Evolutionary conservation across 2,888 invertebrate species (phyloP), one percentile per base, ranked within the genome.

Genomic region (Noctua janthe): DNA sequence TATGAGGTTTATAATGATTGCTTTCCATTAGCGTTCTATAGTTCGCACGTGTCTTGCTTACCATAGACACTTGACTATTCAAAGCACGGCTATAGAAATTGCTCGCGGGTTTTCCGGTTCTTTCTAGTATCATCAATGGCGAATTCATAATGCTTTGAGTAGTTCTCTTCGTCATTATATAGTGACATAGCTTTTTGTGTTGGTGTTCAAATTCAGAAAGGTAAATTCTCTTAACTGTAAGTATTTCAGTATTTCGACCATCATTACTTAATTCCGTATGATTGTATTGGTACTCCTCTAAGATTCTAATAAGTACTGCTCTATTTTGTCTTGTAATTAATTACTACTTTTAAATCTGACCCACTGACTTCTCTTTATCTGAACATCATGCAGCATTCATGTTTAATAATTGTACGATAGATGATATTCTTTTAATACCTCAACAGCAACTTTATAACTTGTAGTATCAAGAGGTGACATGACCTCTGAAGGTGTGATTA

Each of bases 401-500:
- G 73, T 73, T 62, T 29, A 70, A 35, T 59, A 39, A 56, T 67
- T 56, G 54, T n/a, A 49, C 59, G 39, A 64, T 43, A 51, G 39
- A 74, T 79, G 64, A 87, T 69, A 51, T 78, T 64, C 47, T 67
- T 72, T 72, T 72, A 23, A 59, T 47, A 76, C 56, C 23, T 23
- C 29, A 59, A 73, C 17, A 39, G 49, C n/a, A 66, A 76, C 62
- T 67, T 84, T 35, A 82, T 71, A 51, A 29, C 5, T 80, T 80
- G 43, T 83, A 64, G 49, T 72, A 67, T 74, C 43, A 13, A 51
- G 73, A 87, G 67, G 75, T 80, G 43, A 43, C 54, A 49, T 13
- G 78, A 83, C 78, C 78, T 43, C 17, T 43, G 64, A 70, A 77
- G 62, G 78, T 74, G 54, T 73, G 64, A 71, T 83, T 70, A 76